Base-by-base conservation (phyloP, 1,140 invertebrate genomes). In the Platorchestia sp. region DNA sequence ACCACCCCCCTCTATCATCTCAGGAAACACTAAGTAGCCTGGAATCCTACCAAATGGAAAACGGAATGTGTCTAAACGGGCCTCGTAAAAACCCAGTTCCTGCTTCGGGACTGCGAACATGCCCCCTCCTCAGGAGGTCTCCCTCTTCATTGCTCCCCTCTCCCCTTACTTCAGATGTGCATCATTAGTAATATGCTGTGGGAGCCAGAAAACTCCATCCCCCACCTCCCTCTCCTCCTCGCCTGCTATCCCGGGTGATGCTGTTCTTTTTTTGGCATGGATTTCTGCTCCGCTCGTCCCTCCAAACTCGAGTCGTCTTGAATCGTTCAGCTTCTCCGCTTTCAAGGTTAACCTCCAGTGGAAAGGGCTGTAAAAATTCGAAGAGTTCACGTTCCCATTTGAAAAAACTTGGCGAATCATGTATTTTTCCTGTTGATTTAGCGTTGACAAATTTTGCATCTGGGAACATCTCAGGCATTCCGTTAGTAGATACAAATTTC, bases 21-120 rank as follows among this genome's bases (percentile, higher is more conserved):
- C 91, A 93, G 91, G 91, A 93, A 93, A 93, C 91, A 93, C 91
- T 93, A 93, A 93, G 91, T 93, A 93, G 91, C 91, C 91, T 93
- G 91, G 91, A 93, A 93, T 93, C 91, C 91, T 93, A 93, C 91
- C 91, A 93, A 93, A 93, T 93, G 91, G 91, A 93, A 93, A 93
- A 93, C 91, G 91, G 91, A 93, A 93, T 93, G 91, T 93, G 91
- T 93, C 91, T 93, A 93, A 93, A 93, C 91, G 91, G 91, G 45
- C 36, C 91, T 93, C 91, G 91, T 93, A 93, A 93, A 93, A 93
- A 93, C 91, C 91, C 91, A 93, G 91, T 93, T 93, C 91, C 91
- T 93, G 91, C 91, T 45, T 93, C 91, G 91, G 91, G 91, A 93
- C 91, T 44, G 40, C 41, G 45, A 93, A 44, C 40, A n/a, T 44